Percentiles rank a stretch among this genome's conserved stretches.
phyloP scores from a whole-genome alignment of 1,140 invertebrate genomes.

The Megalopta genalis region DNA sequence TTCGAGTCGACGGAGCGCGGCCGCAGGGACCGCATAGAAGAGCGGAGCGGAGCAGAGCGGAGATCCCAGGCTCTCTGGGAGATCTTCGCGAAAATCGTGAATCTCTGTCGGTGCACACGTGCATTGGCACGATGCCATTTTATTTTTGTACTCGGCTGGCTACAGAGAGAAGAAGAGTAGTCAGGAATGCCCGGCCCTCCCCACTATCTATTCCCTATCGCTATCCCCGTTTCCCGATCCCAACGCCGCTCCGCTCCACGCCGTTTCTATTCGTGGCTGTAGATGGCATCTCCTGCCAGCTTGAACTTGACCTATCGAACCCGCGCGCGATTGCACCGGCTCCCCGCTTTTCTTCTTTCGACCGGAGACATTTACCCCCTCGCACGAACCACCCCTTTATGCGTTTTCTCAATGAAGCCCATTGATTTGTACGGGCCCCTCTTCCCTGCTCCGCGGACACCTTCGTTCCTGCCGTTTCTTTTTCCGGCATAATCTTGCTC shows the following conservation, averaged over 20 bases:
- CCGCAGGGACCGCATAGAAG: no score
- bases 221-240: slow-evolving; percentile 23
- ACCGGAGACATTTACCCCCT: background rate
- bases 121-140: slow-evolving; percentile 65
- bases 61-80: background rate
- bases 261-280: slow-evolving; percentile 49
- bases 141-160: slow-evolving; percentile 54
- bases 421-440: no score
- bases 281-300: slow-evolving; percentile 55
- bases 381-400: background rate
- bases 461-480: no score
- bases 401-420: no score
- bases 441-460: no score
- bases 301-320: slow-evolving; percentile 67
- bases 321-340: slow-evolving; percentile 51
- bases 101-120: slow-evolving; percentile 48
- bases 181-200: slow-evolving; percentile 25
- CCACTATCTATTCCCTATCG: slow-evolving; percentile 41
- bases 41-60: no score
- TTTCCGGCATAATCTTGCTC: no score
- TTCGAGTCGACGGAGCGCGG: no score
- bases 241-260: no score
- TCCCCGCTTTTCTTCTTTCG: slow-evolving; percentile 46
- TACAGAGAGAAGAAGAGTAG: slow-evolving; percentile 13
- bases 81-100: slow-evolving; percentile 55